A percentile compares a stretch with the other conserved stretches of the same genome.
phyloP scores from a whole-genome alignment of 92 coral and sea anemone species.

The Epizoanthus rinbou region DNA sequence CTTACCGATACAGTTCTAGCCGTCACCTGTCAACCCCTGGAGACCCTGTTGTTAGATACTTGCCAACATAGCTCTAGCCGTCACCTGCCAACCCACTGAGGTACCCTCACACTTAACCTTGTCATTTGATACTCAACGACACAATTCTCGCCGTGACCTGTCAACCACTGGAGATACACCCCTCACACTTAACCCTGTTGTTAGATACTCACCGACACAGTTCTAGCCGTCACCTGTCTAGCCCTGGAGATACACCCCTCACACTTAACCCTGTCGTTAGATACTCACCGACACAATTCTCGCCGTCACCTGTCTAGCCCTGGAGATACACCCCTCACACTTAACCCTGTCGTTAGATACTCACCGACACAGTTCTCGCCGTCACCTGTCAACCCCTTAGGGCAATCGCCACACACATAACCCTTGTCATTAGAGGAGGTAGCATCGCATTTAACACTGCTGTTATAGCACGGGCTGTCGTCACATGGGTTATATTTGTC shows the following conservation, averaged over 20 bases:
- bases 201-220: neutral
- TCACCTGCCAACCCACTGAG: slow-evolving; percentile 32
- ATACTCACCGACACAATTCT: too few relatives aligned
- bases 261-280: too few relatives aligned
- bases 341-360: neutral
- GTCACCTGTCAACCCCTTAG: slow-evolving; percentile 65
- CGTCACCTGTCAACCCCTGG: slow-evolving; percentile 61
- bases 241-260: too few relatives aligned
- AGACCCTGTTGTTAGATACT: slow-evolving; percentile 41
- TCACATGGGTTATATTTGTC: slow-evolving; percentile 58
- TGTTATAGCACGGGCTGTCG: slow-evolving; percentile 62
- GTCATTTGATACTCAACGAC: slow-evolving; percentile 3
- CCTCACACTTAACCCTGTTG: slow-evolving; percentile 32
- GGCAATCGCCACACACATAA: slow-evolving; percentile 72
- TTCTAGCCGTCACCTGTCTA: too few relatives aligned
- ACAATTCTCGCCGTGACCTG: slow-evolving; percentile 5
- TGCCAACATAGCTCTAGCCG: too few relatives aligned
- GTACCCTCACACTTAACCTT: slow-evolving; percentile 71
- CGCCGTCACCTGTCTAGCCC: too few relatives aligned
- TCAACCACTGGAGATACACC: too few relatives aligned
- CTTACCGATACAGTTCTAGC: slow-evolving; percentile 71
- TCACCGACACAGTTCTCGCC: slow-evolving; percentile 75
- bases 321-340: too few relatives aligned
- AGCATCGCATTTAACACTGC: slow-evolving; percentile 50
- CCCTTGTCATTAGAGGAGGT: slow-evolving; percentile 55